Base-by-base conservation (phyloP, 2,888 invertebrate genomes). In the Nephrocerus scutellatus region DNA sequence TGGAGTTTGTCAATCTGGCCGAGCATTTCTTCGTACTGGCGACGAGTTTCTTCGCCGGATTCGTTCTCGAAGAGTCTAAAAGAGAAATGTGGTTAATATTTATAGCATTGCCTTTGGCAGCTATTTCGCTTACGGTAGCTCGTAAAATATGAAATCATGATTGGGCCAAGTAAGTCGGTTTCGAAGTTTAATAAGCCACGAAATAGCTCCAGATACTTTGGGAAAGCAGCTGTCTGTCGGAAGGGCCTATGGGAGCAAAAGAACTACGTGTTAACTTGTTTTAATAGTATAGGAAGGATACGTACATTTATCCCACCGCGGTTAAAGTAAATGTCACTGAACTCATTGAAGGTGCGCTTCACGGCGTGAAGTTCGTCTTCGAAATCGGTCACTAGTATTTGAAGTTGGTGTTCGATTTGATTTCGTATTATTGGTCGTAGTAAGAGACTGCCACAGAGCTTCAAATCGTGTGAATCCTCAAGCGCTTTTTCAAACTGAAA, bases 401-500 rank as follows among this genome's bases (percentile, higher is more conserved):
- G 69, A 52, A 82, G 79, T 59, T 83, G 80, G 0, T 75, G 74
- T 50, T 78, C 76, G 30, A 92, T 68, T 55, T 87, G 84, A 0
- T 71, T 63, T 50, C 77, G 77, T 48, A 92, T 84, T 16, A 84
- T 71, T 0, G 84, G 81, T 9, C 91, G 74, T 34, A 85, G 79
- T 34, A 84, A 71, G 38, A 92, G 68, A 36, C 78, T 75, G 1
- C 88, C 88, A 47, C 82, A 74, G 14, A 86, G 77, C 71, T 82
- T 79, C 7, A 82, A 60, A 22, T 79, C 80, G 48, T 74, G 72
- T 50, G 86, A 87, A 55, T 92, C 91, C 40, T 83, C 82, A 50
- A 89, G 82, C 1, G 84, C 86, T 56, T 84, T 81, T 9, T 80
- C 75, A 55, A 91, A 84, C 45, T 90, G 76, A 13, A 84, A 80